These are phyloP conservation scores for Petrocephalus microphthalmus DNA, from an alignment of 2,113 vertebrate genomes.

Conservation along the genomic window DNA sequence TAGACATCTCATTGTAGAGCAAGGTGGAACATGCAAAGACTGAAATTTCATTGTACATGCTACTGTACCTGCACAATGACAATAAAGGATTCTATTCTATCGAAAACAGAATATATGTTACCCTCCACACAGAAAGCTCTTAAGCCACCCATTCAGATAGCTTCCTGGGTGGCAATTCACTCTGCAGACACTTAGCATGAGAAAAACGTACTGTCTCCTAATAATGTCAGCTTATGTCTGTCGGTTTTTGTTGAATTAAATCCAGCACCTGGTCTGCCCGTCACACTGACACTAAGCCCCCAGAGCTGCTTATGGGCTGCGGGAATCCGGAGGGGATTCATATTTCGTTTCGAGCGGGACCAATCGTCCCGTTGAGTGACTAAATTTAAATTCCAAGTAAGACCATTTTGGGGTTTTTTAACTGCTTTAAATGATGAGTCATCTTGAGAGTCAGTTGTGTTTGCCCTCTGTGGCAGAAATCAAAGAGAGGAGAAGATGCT, in stretches of 20 bases:
- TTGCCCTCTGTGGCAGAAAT: background rate
- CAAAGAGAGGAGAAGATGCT: background rate
- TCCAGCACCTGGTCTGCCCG: background rate
- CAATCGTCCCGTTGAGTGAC: background rate
- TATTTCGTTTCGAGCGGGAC: background rate
- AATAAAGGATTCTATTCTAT: background rate
- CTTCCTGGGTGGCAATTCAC: background rate
- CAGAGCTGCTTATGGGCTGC: background rate
- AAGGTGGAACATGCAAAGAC: background rate
- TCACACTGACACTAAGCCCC: background rate
- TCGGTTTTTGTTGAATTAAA: background rate
- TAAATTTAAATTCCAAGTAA: background rate
- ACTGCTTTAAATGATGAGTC: background rate
- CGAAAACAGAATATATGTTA: background rate
- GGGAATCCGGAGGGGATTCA: background rate
- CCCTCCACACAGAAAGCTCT: background rate
- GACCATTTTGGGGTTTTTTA: background rate
- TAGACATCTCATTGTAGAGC: background rate
- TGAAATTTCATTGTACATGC: background rate
- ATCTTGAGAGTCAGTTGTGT: background rate
- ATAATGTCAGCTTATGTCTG: background rate
- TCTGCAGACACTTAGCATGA: background rate
- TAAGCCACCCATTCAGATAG: background rate
- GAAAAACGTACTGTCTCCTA: background rate
- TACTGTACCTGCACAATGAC: background rate